Evolutionary conservation across 2,113 vertebrate species (phyloP).

Genomic region (Thamnophis sirtalis): DNA sequence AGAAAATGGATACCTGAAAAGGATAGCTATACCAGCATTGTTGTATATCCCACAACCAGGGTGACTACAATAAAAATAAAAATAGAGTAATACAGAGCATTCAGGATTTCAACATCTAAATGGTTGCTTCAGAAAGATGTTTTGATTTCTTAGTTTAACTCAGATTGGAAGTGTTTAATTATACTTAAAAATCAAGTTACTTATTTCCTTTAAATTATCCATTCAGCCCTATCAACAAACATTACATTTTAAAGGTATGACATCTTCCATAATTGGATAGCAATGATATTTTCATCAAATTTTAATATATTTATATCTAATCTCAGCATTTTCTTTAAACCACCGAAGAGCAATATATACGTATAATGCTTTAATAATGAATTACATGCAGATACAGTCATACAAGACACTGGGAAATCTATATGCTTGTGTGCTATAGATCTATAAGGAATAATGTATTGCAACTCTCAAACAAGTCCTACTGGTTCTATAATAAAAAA

Average conservation of each 20-base stretch:
- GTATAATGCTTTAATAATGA: background rate
- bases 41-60: conserved; percentile 94
- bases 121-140: background rate
- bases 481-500: accelerated
- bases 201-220: background rate
- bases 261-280: background rate
- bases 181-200: background rate
- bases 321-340: background rate
- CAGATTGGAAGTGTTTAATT: background rate
- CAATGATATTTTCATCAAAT: background rate
- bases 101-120: background rate
- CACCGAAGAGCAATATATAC: background rate
- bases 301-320: background rate
- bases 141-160: background rate
- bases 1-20: conserved; percentile 80
- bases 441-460: background rate
- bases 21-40: conserved; percentile 96
- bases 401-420: background rate
- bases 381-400: background rate
- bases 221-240: background rate
- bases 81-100: background rate
- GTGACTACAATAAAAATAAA: conserved; percentile 66
- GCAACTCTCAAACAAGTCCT: background rate
- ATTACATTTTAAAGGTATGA: background rate
- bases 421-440: background rate